Evolutionary conservation across 2,113 vertebrate genomes (phyloP).

Genomic region (Sterna hirundo): DNA sequence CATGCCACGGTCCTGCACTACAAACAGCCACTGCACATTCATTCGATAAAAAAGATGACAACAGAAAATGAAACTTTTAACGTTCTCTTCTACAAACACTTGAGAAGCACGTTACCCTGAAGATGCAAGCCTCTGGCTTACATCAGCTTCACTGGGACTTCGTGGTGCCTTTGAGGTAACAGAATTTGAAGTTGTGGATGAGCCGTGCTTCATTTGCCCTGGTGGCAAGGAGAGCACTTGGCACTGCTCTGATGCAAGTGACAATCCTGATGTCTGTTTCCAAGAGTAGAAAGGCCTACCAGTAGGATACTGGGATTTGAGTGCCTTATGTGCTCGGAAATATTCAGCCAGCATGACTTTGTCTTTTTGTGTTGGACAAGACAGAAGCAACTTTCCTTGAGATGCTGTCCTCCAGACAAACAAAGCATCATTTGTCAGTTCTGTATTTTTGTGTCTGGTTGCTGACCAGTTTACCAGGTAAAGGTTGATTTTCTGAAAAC

Average conservation of each 20-base stretch:
- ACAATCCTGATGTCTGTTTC: background rate
- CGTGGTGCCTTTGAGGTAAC: background rate
- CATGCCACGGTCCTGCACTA: background rate
- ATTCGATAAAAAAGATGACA: background rate
- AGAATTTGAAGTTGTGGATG: background rate
- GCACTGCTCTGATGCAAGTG: background rate
- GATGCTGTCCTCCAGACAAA: background rate
- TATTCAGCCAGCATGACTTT: background rate
- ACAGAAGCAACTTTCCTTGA: background rate
- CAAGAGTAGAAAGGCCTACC: background rate
- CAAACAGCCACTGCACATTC: background rate
- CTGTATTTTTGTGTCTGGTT: background rate
- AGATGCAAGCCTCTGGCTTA: background rate
- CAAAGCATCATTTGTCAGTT: background rate
- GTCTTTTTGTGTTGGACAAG: background rate
- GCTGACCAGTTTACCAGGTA: background rate
- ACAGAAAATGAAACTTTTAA: slow-evolving; percentile 49
- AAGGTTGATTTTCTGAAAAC: background rate
- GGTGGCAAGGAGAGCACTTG: background rate
- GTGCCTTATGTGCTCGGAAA: background rate
- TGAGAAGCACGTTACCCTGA: background rate
- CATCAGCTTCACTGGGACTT: background rate
- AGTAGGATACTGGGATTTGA: background rate
- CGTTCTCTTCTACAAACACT: background rate
- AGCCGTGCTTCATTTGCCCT: background rate